Conservation (phyloP, 2,888 invertebrate genomes). For the Euspilapteryx auroguttella region DNA sequence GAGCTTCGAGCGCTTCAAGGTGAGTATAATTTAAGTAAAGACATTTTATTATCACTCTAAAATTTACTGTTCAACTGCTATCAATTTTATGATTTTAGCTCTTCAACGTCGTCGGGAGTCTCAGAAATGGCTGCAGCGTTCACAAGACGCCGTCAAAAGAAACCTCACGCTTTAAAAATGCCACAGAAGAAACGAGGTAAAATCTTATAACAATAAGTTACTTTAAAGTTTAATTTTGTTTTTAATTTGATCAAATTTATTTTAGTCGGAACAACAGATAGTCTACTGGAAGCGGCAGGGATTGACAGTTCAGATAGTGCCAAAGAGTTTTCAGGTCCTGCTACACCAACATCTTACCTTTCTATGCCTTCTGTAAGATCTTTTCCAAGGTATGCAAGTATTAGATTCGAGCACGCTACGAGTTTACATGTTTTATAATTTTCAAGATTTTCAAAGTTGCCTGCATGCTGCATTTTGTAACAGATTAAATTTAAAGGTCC, state of each 20-base stretch:
- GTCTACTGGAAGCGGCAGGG: constrained; percentile 42
- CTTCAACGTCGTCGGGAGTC: constrained; percentile 42
- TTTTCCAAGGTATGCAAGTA: constrained; percentile 77
- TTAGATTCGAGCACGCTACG: no score
- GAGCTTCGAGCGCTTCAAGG: constrained; percentile 48
- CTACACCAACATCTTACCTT: constrained; percentile 75
- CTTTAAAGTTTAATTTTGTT: no score
- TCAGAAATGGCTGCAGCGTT: constrained; percentile 43
- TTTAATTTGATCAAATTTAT: no score
- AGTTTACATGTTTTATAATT: constrained; percentile 1
- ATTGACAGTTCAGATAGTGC: constrained; percentile 42
- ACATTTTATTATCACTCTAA: not conserved
- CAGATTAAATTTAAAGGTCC: no score
- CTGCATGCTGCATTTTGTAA: no score
- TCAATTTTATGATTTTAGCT: constrained; percentile 17
- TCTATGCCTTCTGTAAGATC: constrained; percentile 86
- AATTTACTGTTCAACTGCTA: no score
- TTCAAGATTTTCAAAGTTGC: no score
- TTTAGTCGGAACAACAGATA: constrained; percentile 51
- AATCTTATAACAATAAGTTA: not conserved
- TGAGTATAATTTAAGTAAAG: constrained; percentile 10
- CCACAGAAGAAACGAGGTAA: constrained; percentile 45
- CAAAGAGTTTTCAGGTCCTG: constrained; percentile 39
- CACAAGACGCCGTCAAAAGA: constrained; percentile 40
- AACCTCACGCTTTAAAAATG: constrained; percentile 41